phyloP scores from a whole-genome alignment of 2,888 invertebrate genomes.

The Sphinx pinastri region DNA sequence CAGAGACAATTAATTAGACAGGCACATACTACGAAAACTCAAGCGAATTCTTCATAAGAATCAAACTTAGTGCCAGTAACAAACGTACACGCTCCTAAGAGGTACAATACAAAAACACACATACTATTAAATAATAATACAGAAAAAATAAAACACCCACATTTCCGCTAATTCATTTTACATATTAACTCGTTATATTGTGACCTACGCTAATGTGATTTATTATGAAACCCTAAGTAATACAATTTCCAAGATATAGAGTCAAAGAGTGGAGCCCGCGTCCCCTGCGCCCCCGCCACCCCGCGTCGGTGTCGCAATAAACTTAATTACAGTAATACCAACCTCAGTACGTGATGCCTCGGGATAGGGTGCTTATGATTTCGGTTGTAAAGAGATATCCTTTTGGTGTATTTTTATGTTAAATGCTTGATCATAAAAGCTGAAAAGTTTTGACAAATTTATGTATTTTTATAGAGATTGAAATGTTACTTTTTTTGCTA shows the following conservation, averaged over 20 bases:
- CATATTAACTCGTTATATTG: slow-evolving; percentile 10
- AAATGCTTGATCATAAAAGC: too few relatives aligned
- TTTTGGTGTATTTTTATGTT: not conserved
- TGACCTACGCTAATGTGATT: slow-evolving; percentile 18
- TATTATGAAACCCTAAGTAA: slow-evolving; percentile 55
- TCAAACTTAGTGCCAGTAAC: too few relatives aligned
- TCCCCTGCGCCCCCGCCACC: slow-evolving; percentile 31
- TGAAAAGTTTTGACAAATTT: too few relatives aligned
- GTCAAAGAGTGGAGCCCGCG: slow-evolving; percentile 64
- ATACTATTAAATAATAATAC: not conserved
- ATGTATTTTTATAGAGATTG: too few relatives aligned
- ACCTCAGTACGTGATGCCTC: slow-evolving; percentile 68
- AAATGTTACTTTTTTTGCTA: too few relatives aligned
- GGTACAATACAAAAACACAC: not conserved
- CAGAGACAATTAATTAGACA: too few relatives aligned
- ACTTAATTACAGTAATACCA: slow-evolving; percentile 77
- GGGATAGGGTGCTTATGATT: slow-evolving; percentile 46
- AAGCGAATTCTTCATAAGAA: not conserved
- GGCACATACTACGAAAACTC: too few relatives aligned
- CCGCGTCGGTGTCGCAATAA: slow-evolving; percentile 63
- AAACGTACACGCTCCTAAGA: not conserved
- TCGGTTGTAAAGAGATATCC: not conserved
- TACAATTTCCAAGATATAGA: slow-evolving; percentile 72
- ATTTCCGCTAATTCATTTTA: not conserved
- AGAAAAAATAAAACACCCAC: not conserved